Base-by-base conservation (phyloP, 2,797 vertebrate species). In the Vipera latastei region DNA sequence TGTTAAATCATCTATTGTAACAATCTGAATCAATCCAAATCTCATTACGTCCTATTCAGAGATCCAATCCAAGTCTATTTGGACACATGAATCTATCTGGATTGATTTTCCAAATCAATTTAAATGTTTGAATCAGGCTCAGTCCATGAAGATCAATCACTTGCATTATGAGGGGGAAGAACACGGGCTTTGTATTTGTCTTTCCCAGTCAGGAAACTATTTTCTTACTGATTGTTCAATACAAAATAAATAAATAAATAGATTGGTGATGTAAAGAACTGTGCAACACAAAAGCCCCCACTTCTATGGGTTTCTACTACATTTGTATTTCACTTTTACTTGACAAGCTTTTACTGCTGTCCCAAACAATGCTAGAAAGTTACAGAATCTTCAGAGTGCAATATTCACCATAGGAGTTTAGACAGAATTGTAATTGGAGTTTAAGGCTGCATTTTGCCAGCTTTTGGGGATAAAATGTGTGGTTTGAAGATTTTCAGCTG, bases 391-490 rank as follows among this genome's bases (percentile, higher is more conserved):
- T 89, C 9, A 59, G 20, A 94, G 92, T 91, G 25, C 4, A 88
- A 59, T 93, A 89, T 91, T 2, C 13, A 89, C 28, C 0, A 0
- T 11, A 6, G 73, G 85, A 87, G 14, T 65, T 56, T 90, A 18
- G 93, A 91, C 2, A 63, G 78, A 94, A 91, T 63, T 28, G 78
- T 94, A 93, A 92, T 61, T 94, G 83, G 73, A 14, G 2, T 6
- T 85, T 32, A 51, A 85, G 51, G 53, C 86, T 51, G 86, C 38
- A 89, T 89, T 89, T 69, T 65, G 38, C 86, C 38, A 57, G 8
- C 28, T 69, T 91, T 89, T 26, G 56, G 86, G 69, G 56, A 60
- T 59, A 85, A 93, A 93, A 89, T 69, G 53, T 65, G 20, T 91
- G 44, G 38, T 92, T 83, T 3, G 0, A 57, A 38, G 59, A 53